Percentiles rank a stretch among this genome's conserved stretches.
Evolutionary conservation across 35 echinoderm and acorn worm genomes (phyloP).

Genomic region (Holothuria glaberrima): DNA sequence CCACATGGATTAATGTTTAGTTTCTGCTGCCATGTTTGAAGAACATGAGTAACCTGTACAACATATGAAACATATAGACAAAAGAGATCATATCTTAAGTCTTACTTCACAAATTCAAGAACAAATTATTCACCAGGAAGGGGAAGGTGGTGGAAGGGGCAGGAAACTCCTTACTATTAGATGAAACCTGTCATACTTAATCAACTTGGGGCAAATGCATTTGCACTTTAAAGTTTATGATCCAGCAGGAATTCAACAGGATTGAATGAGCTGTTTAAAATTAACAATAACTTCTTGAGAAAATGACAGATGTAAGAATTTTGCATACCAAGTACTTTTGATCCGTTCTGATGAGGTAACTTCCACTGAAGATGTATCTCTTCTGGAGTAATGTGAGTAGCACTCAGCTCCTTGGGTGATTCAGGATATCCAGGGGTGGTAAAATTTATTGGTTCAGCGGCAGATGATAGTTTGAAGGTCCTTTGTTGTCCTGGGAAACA

Average conservation of each 20-base stretch:
- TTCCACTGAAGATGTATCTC: constrained; percentile 12
- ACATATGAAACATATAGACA: not conserved
- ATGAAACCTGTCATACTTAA: too few relatives aligned
- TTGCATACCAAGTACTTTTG: not conserved
- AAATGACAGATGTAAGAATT: not conserved
- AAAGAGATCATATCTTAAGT: too few relatives aligned
- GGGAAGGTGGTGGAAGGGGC: too few relatives aligned
- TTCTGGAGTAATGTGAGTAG: not conserved
- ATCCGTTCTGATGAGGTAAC: not conserved
- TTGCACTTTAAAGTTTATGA: not conserved
- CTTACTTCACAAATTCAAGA: too few relatives aligned
- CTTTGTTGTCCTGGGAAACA: not conserved
- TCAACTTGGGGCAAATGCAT: not conserved
- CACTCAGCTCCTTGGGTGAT: not conserved
- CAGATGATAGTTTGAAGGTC: not conserved
- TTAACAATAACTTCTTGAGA: not conserved
- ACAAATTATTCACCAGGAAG: too few relatives aligned
- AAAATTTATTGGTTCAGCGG: constrained; percentile 9
- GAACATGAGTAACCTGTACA: not conserved
- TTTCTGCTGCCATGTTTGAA: not conserved
- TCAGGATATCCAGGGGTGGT: not conserved
- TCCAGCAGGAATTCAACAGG: not conserved
- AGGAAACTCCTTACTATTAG: too few relatives aligned
- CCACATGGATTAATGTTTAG: not conserved
- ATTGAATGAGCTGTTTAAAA: not conserved